These are phyloP conservation scores for Syngnathus scovelli DNA, from an alignment of 2,113 vertebrate genomes.

Conservation along the genomic window DNA sequence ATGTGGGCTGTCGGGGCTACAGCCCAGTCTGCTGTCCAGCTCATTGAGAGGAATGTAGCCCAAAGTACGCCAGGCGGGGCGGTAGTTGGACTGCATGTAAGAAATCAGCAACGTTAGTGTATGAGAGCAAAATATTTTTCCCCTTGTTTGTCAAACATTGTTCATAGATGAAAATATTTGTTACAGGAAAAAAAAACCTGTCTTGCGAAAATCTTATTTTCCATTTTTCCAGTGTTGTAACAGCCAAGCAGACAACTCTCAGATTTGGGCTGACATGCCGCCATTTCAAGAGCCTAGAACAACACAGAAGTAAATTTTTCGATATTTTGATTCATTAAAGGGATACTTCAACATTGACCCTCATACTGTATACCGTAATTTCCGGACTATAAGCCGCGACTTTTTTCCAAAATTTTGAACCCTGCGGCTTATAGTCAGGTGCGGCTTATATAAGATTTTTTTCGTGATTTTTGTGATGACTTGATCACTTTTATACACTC, in stretches of 20 bases:
- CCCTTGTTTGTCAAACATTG: not conserved
- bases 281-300: slow-evolving; percentile 45
- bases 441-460: no score
- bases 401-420: no score
- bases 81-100: slow-evolving; percentile 41
- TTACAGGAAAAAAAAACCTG: slow-evolving; percentile 37
- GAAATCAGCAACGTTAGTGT: not conserved
- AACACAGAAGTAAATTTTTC: not conserved
- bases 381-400: no score
- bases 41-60: slow-evolving; percentile 55
- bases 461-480: no score
- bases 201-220: slow-evolving; percentile 33
- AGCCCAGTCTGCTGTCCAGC: slow-evolving; percentile 60
- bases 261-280: slow-evolving; percentile 53
- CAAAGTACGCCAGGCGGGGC: slow-evolving; percentile 24
- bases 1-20: slow-evolving; percentile 46
- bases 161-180: not conserved
- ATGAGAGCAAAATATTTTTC: not conserved
- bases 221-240: slow-evolving; percentile 47
- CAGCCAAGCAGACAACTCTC: slow-evolving; percentile 65
- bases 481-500: no score
- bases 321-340: not conserved
- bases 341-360: no score
- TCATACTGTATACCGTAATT: no score
- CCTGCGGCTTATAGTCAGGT: no score